Percentiles rank a stretch among this genome's conserved stretches.
Evolutionary conservation across 2,113 vertebrate species (phyloP).

Genomic region (Calyptommatus sinebrachiatus): DNA sequence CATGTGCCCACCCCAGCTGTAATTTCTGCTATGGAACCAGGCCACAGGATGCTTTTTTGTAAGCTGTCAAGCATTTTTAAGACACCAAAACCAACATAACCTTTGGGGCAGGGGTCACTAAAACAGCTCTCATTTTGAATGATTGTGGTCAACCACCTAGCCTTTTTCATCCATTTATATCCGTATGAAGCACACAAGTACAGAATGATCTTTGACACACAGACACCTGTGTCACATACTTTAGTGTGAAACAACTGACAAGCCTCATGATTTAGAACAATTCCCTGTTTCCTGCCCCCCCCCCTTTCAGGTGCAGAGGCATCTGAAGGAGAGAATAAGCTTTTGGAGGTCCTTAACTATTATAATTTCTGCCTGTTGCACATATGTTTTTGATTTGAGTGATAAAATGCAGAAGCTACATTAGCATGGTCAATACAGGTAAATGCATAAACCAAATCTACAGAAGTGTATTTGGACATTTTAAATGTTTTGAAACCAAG

Average conservation of each 20-base stretch:
- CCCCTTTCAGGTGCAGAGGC: constrained; percentile 52
- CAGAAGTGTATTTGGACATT: no score
- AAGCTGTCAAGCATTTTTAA: constrained; percentile 73
- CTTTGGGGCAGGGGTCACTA: constrained; percentile 66
- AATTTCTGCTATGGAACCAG: background rate
- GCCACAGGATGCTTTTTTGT: constrained; percentile 42
- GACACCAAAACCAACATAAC: constrained; percentile 63
- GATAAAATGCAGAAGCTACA: constrained; percentile 23
- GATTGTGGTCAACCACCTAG: constrained; percentile 49
- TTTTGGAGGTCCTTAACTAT: constrained; percentile 37
- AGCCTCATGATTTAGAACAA: constrained; percentile 62
- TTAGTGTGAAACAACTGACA: constrained; percentile 74
- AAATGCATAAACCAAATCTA: no score
- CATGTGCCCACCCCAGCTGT: background rate
- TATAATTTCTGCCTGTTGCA: constrained; percentile 21
- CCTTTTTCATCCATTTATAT: constrained; percentile 56
- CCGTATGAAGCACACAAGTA: constrained; percentile 63
- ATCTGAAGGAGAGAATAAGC: constrained; percentile 44
- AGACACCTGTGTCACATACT: constrained; percentile 75
- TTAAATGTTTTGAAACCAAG: no score
- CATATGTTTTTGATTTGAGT: background rate
- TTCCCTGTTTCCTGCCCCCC: background rate
- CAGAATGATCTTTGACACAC: constrained; percentile 73
- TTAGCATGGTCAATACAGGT: background rate
- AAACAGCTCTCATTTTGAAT: constrained; percentile 55